phyloP scores from a whole-genome alignment of 2,888 invertebrate genomes.

The Aphidius colemani region DNA sequence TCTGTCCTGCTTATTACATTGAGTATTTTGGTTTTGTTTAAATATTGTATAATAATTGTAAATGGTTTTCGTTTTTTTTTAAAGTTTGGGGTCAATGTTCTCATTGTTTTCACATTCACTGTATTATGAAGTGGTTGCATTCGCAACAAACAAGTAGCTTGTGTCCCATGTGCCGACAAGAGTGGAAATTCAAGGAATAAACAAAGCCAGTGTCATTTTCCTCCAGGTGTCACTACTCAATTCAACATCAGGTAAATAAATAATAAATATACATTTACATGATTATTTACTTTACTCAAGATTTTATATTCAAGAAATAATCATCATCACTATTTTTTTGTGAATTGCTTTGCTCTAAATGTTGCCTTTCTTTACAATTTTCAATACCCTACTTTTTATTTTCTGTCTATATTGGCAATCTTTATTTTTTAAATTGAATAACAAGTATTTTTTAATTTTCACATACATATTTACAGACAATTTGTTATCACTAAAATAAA shows the following conservation, averaged over 20 bases:
- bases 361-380: too few species aligned
- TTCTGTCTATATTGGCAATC: too few species aligned
- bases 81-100: constrained; percentile 97
- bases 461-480: too few species aligned
- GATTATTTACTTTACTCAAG: neutral
- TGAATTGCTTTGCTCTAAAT: too few species aligned
- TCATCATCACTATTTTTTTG: too few species aligned
- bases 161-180: constrained; percentile 97
- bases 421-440: too few species aligned
- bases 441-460: too few species aligned
- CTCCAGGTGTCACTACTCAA: constrained; percentile 51
- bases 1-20: neutral
- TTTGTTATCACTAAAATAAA: neutral
- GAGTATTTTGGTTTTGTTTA: neutral
- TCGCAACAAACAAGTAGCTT: constrained; percentile 86
- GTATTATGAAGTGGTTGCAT: constrained; percentile 99
- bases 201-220: constrained; percentile 36
- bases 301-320: neutral
- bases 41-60: neutral
- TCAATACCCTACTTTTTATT: too few species aligned
- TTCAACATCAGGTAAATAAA: constrained; percentile 14
- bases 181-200: constrained; percentile 94
- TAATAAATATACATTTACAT: neutral
- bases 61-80: constrained; percentile 13
- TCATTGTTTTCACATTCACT: constrained; percentile 99